Base-by-base conservation (phyloP, 2,113 vertebrate genomes). In the Cyprinus carpio region DNA sequence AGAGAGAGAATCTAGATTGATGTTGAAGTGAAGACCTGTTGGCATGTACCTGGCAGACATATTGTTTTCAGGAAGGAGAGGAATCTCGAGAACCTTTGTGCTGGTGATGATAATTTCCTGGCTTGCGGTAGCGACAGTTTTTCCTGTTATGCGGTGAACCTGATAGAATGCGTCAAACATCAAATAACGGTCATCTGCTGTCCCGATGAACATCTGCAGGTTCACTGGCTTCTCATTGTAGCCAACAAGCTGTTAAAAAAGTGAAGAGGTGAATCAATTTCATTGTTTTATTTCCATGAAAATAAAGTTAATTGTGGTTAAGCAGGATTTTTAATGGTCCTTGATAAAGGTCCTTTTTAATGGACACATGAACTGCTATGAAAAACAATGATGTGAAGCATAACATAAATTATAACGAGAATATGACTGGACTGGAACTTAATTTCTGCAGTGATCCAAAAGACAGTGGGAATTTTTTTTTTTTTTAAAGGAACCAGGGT, bases 171-270 rank as follows among this genome's bases (percentile, higher is more conserved):
- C 98, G 10, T 99, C 98, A 64, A 98, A 97, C 88, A 98, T 95
- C 86, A 99, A 91, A 93, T 99, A 99, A 65, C 98, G 97, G 91
- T 99, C 98, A 75, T 99, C 98, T 54, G 98, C 98, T 0, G 98
- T 99, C 64, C 98, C 98, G 1, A 99, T 99, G 95, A 99, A 99
- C 97, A 99, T 99, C 88, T 99, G 98, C 40, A 99, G 94, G 93
- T 98, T 99, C 91, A 99, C 91, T 0, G 97, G 96, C 91, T 99
- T 99, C 90, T 99, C 98, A 2, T 81, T 98, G 92, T 98, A 99
- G 91, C 98, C 98, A 89, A 95, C 92, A 87, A 99, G 97, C 98
- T 99, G 94, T 89, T 82, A 87, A 81, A 85, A 90, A 92, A 80
- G 92, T 90, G 64, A 29, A 82, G 62, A 75, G 49, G 62, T 6